A percentile compares a stretch with the other conserved stretches of the same genome.
phyloP scores from a whole-genome alignment of 2,888 invertebrate genomes.

The Cephus runcator region DNA sequence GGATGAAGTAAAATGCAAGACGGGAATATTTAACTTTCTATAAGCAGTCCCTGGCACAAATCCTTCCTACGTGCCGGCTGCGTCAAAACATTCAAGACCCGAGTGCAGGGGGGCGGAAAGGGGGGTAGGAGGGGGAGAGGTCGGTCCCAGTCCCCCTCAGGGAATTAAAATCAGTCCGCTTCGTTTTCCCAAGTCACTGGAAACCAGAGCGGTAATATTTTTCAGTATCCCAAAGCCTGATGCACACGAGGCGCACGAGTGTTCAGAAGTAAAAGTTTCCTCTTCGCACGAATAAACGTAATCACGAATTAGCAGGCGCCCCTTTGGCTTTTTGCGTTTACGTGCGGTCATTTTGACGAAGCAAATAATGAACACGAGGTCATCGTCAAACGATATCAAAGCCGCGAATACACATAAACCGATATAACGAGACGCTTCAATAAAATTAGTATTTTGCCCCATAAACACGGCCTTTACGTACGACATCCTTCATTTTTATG shows the following conservation, averaged over 20 bases:
- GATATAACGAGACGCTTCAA: not conserved
- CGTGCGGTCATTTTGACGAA: not conserved
- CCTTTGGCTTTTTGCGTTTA: not conserved
- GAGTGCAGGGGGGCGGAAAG: not conserved
- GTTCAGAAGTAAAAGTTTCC: not conserved
- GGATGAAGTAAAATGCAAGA: not conserved
- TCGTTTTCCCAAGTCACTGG: not conserved
- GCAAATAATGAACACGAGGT: not conserved
- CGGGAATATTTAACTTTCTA: not conserved
- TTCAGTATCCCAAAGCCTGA: not conserved
- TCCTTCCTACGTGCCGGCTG: not conserved
- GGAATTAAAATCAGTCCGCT: not conserved
- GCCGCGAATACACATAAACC: not conserved
- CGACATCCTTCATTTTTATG: not conserved
- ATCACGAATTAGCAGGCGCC: not conserved
- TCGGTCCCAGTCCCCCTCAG: not conserved
- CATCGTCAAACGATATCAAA: not conserved
- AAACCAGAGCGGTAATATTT: not conserved
- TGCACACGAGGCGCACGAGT: not conserved
- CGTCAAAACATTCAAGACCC: not conserved
- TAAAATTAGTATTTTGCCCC: not conserved
- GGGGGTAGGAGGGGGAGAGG: too few species aligned
- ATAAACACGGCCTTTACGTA: not conserved
- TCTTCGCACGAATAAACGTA: not conserved
- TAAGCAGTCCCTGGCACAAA: not conserved